phyloP scores from a whole-genome alignment of 1,140 invertebrate species.

The Eulimnadia texana region DNA sequence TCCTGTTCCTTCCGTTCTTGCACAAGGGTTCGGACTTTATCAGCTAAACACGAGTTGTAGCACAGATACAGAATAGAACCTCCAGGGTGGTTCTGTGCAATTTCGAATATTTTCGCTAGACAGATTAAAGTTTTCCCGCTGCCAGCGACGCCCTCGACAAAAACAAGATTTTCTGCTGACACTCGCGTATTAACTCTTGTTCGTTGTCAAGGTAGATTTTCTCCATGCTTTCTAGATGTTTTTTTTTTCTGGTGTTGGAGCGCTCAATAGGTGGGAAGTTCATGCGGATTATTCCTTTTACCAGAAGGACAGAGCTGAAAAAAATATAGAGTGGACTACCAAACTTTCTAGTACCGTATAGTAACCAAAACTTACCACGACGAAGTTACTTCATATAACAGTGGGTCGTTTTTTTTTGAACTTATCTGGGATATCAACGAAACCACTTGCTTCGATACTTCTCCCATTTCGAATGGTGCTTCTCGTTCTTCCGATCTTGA shows the following conservation, averaged over 20 bases:
- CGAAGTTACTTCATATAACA: neutral
- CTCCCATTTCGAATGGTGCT: neutral
- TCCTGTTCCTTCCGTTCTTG: neutral
- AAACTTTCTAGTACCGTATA: neutral
- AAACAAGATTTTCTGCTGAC: neutral
- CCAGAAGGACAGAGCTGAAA: neutral
- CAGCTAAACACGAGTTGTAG: neutral
- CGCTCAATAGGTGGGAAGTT: neutral
- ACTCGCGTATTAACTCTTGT: neutral
- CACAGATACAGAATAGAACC: neutral
- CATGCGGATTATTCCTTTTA: neutral
- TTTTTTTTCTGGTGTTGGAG: neutral
- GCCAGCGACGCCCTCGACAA: neutral
- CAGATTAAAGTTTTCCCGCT: neutral
- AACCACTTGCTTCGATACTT: neutral
- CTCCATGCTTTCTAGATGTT: neutral
- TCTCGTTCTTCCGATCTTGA: neutral
- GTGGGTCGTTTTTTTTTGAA: neutral
- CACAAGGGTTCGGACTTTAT: neutral
- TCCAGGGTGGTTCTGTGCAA: neutral
- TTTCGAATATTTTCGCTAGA: neutral
- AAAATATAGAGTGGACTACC: neutral
- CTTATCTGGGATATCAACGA: neutral
- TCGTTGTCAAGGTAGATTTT: neutral
- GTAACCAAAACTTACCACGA: neutral